phyloP scores from a whole-genome alignment of 2,888 invertebrate genomes.

The Zygogramma bicolorata region DNA sequence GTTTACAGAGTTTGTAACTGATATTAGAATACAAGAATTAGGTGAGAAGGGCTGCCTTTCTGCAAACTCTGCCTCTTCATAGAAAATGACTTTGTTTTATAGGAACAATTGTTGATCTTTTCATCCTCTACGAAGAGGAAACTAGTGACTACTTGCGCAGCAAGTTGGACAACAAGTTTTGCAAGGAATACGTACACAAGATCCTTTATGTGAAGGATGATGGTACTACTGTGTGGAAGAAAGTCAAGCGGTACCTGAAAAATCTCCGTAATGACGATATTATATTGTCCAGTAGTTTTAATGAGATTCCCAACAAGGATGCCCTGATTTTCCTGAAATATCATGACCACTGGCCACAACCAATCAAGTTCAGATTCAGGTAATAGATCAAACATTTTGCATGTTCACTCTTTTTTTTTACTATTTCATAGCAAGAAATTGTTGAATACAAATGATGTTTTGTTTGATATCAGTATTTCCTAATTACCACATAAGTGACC shows the following conservation, averaged over 20 bases:
- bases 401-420: background rate
- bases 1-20: constrained; percentile 70
- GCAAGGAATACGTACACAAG: constrained; percentile 68
- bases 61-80: no score
- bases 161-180: constrained; percentile 67
- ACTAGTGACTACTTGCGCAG: constrained; percentile 65
- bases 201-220: constrained; percentile 68
- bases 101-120: constrained; percentile 73
- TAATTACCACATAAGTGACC: no score
- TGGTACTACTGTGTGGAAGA: constrained; percentile 65
- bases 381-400: constrained; percentile 49
- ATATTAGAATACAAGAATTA: constrained; percentile 74
- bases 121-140: constrained; percentile 71
- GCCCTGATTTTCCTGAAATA: constrained; percentile 77
- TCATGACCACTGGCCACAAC: constrained; percentile 75
- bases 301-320: constrained; percentile 73
- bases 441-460: no score
- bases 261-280: constrained; percentile 71
- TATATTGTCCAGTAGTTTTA: constrained; percentile 71
- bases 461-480: no score
- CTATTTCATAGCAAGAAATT: no score
- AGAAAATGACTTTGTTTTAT: no score
- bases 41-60: constrained; percentile 49
- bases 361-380: constrained; percentile 72
- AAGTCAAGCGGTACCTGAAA: constrained; percentile 62